Conservation (phyloP, 2,888 invertebrate species). For the Octonoba sinensis region DNA sequence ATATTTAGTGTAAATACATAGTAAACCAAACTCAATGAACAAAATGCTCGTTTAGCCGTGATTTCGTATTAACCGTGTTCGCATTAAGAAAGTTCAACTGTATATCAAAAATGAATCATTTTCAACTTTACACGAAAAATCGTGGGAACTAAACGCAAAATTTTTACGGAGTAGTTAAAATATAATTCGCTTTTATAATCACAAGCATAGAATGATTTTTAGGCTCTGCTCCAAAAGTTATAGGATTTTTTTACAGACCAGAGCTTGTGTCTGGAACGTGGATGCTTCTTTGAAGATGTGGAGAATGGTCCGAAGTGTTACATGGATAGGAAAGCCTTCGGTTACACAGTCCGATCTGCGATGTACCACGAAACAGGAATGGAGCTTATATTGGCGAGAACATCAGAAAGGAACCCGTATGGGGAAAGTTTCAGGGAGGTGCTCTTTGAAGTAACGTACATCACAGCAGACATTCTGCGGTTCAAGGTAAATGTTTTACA, state of each 20-base stretch:
- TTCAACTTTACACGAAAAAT: too few relatives aligned
- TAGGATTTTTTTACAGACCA: not conserved
- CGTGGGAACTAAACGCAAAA: too few relatives aligned
- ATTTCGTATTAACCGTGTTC: too few relatives aligned
- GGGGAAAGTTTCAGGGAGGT: conserved; percentile 5
- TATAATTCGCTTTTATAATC: too few relatives aligned
- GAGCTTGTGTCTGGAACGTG: not conserved
- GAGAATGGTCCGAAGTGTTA: conserved; percentile 25
- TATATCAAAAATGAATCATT: too few relatives aligned
- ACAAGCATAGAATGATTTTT: too few relatives aligned
- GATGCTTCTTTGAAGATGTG: conserved; percentile 14
- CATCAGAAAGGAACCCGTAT: not conserved
- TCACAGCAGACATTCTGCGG: conserved; percentile 59
- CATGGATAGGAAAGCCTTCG: conserved; percentile 32
- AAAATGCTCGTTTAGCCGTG: too few relatives aligned
- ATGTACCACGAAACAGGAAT: not conserved
- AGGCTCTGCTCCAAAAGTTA: too few relatives aligned
- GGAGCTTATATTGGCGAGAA: not conserved
- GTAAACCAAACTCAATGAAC: too few relatives aligned
- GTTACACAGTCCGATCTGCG: conserved; percentile 8
- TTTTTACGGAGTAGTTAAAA: too few relatives aligned
- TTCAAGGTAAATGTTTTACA: conserved; percentile 35
- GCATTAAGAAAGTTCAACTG: too few relatives aligned
- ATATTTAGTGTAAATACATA: too few relatives aligned
- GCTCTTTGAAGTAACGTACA: conserved; percentile 38